Percentiles rank a stretch among this genome's conserved stretches.
Evolutionary conservation across 1,140 invertebrate species (phyloP).

Genomic region (Rhagoletis pomonella): DNA sequence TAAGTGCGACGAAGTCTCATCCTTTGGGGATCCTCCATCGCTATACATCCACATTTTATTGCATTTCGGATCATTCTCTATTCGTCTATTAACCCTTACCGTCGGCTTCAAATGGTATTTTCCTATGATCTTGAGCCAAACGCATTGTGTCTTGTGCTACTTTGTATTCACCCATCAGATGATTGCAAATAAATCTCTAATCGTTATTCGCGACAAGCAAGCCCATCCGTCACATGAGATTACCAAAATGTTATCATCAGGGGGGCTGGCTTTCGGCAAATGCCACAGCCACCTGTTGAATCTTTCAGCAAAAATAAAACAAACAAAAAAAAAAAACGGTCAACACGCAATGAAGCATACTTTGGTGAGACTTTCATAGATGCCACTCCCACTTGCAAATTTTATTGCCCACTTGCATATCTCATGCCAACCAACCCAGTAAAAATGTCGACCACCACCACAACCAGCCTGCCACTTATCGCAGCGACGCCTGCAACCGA

Average conservation of each 20-base stretch:
- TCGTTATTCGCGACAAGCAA: background rate
- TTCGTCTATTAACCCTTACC: no score
- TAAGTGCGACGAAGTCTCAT: no score
- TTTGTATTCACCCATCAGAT: background rate
- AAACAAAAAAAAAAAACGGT: background rate
- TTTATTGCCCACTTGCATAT: slow-evolving; percentile 42
- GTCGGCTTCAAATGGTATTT: no score
- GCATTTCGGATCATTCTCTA: no score
- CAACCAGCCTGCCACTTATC: slow-evolving; percentile 26
- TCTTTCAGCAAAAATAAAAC: background rate
- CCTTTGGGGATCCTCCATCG: no score
- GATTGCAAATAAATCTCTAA: background rate
- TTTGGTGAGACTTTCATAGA: slow-evolving; percentile 15
- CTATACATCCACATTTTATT: no score
- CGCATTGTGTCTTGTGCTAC: no score
- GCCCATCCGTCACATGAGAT: slow-evolving; percentile 29
- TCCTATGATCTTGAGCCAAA: no score
- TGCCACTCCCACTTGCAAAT: slow-evolving; percentile 41
- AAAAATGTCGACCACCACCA: background rate
- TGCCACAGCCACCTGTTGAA: slow-evolving; percentile 20
- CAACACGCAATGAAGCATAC: slow-evolving; percentile 27
- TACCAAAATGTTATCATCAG: slow-evolving; percentile 26
- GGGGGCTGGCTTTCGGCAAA: background rate
- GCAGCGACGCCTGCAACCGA: background rate
- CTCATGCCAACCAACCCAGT: background rate